These are phyloP conservation scores for Graptemys geographica DNA, from an alignment of 2,797 vertebrate genomes.

Conservation along the genomic window DNA sequence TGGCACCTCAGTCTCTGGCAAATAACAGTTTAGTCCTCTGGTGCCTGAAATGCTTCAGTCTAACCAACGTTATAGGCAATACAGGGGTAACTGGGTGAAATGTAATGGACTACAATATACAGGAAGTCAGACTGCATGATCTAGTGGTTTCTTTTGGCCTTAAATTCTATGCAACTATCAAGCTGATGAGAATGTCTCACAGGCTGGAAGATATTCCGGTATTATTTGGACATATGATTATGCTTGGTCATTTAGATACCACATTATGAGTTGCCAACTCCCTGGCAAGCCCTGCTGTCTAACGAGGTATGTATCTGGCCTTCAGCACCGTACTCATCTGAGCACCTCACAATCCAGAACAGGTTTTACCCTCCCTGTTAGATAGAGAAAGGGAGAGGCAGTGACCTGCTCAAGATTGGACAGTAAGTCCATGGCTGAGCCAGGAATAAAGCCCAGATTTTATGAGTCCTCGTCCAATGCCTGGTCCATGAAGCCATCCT, in stretches of 20 bases:
- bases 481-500: background rate
- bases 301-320: background rate
- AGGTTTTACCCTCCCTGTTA: no score
- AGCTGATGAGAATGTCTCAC: background rate
- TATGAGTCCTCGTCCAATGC: background rate
- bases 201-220: background rate
- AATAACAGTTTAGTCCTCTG: no score
- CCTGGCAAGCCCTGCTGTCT: no score
- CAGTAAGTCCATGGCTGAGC: background rate
- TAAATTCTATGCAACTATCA: background rate
- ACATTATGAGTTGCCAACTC: background rate
- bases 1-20: no score
- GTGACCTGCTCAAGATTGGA: background rate
- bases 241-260: background rate
- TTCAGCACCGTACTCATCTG: background rate
- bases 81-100: background rate
- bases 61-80: background rate
- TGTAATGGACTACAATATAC: background rate
- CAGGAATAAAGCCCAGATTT: background rate
- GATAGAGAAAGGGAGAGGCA: background rate
- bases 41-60: no score
- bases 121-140: background rate
- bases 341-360: background rate
- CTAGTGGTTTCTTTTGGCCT: background rate
- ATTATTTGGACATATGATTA: background rate